These are phyloP conservation scores for Archips crataeganus DNA, from an alignment of 2,888 invertebrate species.

Conservation along the genomic window DNA sequence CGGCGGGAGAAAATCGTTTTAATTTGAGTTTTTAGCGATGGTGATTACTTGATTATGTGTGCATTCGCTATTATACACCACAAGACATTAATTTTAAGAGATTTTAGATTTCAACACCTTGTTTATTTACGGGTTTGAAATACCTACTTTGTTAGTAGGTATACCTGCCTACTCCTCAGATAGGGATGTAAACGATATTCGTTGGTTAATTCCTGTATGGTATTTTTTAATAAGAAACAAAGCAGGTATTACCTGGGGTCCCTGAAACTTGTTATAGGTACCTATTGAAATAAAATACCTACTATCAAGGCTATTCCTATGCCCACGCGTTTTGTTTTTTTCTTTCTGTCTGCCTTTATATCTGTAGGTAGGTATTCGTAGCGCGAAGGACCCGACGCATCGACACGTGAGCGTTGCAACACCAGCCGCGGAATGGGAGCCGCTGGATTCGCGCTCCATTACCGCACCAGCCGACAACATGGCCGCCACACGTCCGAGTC, in stretches of 20 bases:
- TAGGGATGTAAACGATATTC: no score
- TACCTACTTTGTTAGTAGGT: background rate
- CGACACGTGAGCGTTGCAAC: constrained; percentile 60
- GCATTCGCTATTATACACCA: constrained; percentile 41
- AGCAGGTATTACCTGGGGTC: background rate
- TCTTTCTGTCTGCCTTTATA: background rate
- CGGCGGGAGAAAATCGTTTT: constrained; percentile 63
- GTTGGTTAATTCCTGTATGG: no score
- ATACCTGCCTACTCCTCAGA: background rate
- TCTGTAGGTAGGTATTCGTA: background rate
- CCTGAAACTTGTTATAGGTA: no score
- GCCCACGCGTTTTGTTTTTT: background rate
- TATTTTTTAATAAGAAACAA: background rate
- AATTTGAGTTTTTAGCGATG: constrained; percentile 49
- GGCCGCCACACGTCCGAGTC: constrained; percentile 76
- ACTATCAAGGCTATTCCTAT: background rate
- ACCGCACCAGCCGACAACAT: constrained; percentile 62
- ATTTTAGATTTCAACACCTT: background rate
- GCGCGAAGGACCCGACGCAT: constrained; percentile 29
- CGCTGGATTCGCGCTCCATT: constrained; percentile 78
- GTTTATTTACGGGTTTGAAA: background rate
- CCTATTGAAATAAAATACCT: no score
- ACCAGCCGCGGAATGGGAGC: constrained; percentile 71
- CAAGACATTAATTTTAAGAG: constrained; percentile 50
- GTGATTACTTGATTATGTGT: constrained; percentile 48